phyloP scores from a whole-genome alignment of 2,797 vertebrate species.

The Fistularia commersonii region DNA sequence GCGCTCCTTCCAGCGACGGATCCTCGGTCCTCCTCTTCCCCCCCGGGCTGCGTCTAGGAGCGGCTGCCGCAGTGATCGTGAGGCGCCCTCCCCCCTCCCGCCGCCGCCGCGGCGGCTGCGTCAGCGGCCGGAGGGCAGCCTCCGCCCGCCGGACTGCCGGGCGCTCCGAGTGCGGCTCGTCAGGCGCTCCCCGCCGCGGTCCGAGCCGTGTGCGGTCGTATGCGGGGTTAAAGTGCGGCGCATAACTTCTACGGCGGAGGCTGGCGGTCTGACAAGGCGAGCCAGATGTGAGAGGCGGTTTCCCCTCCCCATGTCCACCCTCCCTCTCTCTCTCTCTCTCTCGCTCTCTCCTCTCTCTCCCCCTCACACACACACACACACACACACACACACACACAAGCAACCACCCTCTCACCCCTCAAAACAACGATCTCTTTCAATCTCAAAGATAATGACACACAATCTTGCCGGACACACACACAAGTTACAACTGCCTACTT shows the following conservation, averaged over 20 bases:
- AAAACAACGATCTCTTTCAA: constrained; percentile 68
- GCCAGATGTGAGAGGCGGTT: constrained; percentile 67
- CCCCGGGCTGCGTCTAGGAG: constrained; percentile 23
- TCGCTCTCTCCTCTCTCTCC: constrained; percentile 3
- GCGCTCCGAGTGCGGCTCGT: not conserved
- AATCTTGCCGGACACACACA: constrained; percentile 19
- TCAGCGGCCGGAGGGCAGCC: constrained; percentile 65
- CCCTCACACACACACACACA: constrained; percentile 24
- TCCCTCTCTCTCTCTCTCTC: constrained; percentile 15
- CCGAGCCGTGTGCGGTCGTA: constrained; percentile 2
- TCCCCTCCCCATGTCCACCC: constrained; percentile 12
- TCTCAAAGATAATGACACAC: constrained; percentile 15
- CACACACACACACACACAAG: constrained; percentile 18
- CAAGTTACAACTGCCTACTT: constrained; percentile 6
- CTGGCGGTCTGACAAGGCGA: constrained; percentile 46
- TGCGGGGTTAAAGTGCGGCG: constrained; percentile 19
- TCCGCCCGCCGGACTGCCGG: no score
- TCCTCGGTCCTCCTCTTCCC: no score
- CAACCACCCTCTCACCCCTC: constrained; percentile 29
- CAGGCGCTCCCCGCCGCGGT: not conserved
- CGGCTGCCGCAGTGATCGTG: constrained; percentile 69
- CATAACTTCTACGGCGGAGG: constrained; percentile 45
- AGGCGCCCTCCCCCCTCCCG: constrained; percentile 12
- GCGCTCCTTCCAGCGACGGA: no score
- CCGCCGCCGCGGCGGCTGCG: constrained; percentile 58